Evolutionary conservation across 2,113 vertebrate species (phyloP), one percentile per base, ranked within the genome.

Genomic region (Sarotherodon lohbergeri): DNA sequence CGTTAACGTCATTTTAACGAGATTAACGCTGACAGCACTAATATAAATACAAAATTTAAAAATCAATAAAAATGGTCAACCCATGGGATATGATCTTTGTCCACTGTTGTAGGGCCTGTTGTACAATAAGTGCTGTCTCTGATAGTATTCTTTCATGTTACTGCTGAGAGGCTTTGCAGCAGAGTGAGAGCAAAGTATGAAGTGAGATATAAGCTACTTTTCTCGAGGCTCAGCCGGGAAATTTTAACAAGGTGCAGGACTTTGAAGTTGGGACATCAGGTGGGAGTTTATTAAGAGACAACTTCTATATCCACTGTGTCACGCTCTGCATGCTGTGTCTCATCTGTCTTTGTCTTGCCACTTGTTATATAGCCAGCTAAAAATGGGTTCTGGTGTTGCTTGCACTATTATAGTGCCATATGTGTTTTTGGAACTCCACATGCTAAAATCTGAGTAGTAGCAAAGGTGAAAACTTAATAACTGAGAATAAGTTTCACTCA

Each of bases 301-400:
- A 29, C 52, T 27, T 68, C 66, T 85, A 66, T 52, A 84, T 86
- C 81, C 22, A 14, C 29, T 55, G 78, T 90, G 91, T 91, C 88
- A 87, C 52, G 80, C 57, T 83, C 87, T 85, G 66, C 32, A 24
- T 5, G 63, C 76, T 63, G 59, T 46, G 87, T 66, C 91, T 91
- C 89, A 93, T 91, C 90, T 93, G 88, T 73, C 89, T 87, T 88
- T 19, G 12, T 87, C 82, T 73, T 34, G 3, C 71, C 55, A 82
- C 76, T 90, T 83, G 80, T 92, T 88, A 89, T 36, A 88, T 36
- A 88, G 68, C n/a, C 81, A 4, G 78, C 89, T 93, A 90, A 91
- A 91, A 93, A 93, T 86, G 85, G 82, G 11, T 9, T 73, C 46
- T 57, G 86, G 39, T 87, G 88, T 88, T 83, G 14, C 61, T 52